Percentiles rank a stretch among this genome's conserved stretches.
Conservation (phyloP, 2,888 invertebrate species). For the Parthenolecanium corni region DNA sequence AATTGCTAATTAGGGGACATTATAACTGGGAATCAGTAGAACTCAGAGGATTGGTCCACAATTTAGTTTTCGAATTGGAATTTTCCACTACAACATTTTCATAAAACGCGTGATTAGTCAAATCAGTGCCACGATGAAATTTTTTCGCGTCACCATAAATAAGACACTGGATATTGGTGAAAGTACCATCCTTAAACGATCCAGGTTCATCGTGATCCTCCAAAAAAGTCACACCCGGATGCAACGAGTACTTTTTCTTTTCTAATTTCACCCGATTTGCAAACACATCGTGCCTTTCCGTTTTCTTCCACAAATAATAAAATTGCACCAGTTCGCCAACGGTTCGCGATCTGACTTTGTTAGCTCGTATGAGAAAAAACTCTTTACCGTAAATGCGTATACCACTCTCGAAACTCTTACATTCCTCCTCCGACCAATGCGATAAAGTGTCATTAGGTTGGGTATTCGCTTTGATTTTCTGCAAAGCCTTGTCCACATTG, state of each 20-base stretch:
- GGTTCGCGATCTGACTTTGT: constrained; percentile 85
- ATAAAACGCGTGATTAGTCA: constrained; percentile 17
- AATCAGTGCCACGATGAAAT: constrained; percentile 29
- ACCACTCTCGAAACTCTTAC: constrained; percentile 91
- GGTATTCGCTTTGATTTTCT: constrained; percentile 28
- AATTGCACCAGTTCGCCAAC: constrained; percentile 96
- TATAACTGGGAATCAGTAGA: constrained; percentile 2
- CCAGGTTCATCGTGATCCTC: constrained; percentile 33
- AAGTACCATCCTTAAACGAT: constrained; percentile 38
- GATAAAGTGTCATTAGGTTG: constrained; percentile 49
- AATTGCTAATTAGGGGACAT: no score
- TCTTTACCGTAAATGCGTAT: constrained; percentile 89
- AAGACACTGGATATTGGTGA: constrained; percentile 34
- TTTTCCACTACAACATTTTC: background rate
- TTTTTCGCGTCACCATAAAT: constrained; percentile 35
- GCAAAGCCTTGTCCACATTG: constrained; percentile 81
- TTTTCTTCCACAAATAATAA: constrained; percentile 96
- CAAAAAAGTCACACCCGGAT: constrained; percentile 67
- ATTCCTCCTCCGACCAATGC: constrained; percentile 95
- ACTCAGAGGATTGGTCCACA: constrained; percentile 13
- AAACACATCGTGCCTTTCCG: constrained; percentile 82
- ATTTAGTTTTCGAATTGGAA: background rate
- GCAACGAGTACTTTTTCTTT: constrained; percentile 82
- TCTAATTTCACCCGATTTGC: constrained; percentile 79
- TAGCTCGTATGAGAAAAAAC: constrained; percentile 84